Evolutionary conservation across 2,888 invertebrate genomes (phyloP), one percentile per base, ranked within the genome.

Genomic region (Diaperis boleti): DNA sequence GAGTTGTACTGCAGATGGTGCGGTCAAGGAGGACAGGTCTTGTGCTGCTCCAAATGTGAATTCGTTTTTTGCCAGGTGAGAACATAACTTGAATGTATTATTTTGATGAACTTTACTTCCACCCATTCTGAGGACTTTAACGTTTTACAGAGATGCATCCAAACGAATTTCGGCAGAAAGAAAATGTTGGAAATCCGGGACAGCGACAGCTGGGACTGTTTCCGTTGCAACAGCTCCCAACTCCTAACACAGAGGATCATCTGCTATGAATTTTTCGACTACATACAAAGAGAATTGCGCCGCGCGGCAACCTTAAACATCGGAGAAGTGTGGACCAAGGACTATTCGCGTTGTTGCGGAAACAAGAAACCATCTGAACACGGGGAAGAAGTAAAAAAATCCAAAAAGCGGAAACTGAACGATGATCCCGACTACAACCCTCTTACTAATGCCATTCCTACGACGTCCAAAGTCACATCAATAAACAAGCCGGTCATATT

Each of bases 1-100:
- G 92, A 92, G 77, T 81, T 92, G 64, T 92, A 92, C 74, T 92
- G 92, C 71, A 85, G 92, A 45, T 92, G 92, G 92, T 92, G 92
- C 75, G 92, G 92, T 0, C 92, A 92, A 78, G 92, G 85, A 20
- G 82, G 82, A 0, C 78, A 81, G 79, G 90, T 92, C 0, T 89
- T 91, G 74, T 92, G 92, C 75, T 92, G 92, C 74, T 88, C 92
- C 1, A 86, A 86, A 65, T 92, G 92, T 67, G 87, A 88, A 44
- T 89, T 85, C 81, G 90, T 90, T 0, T 91, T 90, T 78, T 91
- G 90, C 79, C 89, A 87, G 78, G 87, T 87, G 81, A 18, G 17
- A n/a, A n/a, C n/a, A n/a, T n/a, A n/a, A n/a, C n/a, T n/a, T n/a
- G n/a, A n/a, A n/a, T n/a, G n/a, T n/a, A n/a, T n/a, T n/a, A n/a